phyloP scores from a whole-genome alignment of 2,888 invertebrate species.

The Eilema depressum region DNA sequence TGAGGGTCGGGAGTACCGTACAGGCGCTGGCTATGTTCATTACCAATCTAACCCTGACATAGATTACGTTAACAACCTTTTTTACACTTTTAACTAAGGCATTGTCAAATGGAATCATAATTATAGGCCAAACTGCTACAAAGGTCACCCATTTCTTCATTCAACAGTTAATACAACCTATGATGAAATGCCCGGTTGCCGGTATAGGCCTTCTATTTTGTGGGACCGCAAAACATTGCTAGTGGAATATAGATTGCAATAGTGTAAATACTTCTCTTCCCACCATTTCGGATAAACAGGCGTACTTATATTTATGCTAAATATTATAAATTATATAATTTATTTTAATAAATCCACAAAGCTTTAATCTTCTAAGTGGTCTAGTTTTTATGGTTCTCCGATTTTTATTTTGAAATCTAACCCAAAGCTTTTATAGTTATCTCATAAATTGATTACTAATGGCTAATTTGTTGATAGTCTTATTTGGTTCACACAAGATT shows the following conservation, averaged over 20 bases:
- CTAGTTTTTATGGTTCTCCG: conserved; percentile 6
- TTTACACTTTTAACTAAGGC: neutral
- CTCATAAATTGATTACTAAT: conserved; percentile 54
- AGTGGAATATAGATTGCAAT: neutral
- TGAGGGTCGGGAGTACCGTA: too few relatives aligned
- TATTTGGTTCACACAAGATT: conserved; percentile 37
- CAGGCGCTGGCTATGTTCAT: neutral
- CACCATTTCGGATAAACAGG: neutral
- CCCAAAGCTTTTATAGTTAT: conserved; percentile 48
- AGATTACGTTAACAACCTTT: neutral
- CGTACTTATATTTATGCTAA: neutral
- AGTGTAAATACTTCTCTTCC: neutral
- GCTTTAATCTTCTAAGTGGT: neutral
- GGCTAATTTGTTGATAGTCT: conserved; percentile 46
- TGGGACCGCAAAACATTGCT: neutral
- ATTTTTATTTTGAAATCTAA: conserved; percentile 41
- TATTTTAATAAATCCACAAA: conserved; percentile 33
- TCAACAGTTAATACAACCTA: neutral
- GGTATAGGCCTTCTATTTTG: neutral
- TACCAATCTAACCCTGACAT: neutral
- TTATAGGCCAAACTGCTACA: neutral
- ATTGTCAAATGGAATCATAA: neutral
- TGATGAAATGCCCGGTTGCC: neutral
- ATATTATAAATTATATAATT: conserved; percentile 24
- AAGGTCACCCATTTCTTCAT: neutral